Evolutionary conservation across 2,797 vertebrate genomes (phyloP).

Genomic region (Siniperca undulata): DNA sequence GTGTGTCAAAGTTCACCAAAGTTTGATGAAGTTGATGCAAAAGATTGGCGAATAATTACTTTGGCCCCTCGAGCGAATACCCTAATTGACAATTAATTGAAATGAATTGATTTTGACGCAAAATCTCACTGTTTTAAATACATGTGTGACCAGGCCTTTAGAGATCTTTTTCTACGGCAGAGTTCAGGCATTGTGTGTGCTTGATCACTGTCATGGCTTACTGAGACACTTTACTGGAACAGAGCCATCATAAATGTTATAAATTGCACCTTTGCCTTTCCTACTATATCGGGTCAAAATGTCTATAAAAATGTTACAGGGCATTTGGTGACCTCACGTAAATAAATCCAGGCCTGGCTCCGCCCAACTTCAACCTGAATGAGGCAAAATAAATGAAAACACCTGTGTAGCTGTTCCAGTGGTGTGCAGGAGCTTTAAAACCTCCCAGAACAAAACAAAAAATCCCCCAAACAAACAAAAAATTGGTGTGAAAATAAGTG

Average conservation of each 20-base stretch:
- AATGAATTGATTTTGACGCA: neutral
- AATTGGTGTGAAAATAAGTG: neutral
- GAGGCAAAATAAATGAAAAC: conserved; percentile 37
- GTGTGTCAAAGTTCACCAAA: neutral
- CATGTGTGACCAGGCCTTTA: too few species aligned
- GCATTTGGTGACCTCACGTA: conserved; percentile 5
- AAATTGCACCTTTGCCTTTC: neutral
- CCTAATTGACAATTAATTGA: neutral
- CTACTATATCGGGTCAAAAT: neutral
- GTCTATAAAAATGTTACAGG: neutral
- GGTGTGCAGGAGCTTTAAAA: conserved; percentile 5
- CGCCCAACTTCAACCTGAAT: conserved; percentile 8
- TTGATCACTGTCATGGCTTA: neutral
- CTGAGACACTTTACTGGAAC: conserved; percentile 3
- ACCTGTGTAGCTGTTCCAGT: conserved; percentile 13
- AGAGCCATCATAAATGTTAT: neutral
- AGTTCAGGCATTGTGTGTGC: too few species aligned
- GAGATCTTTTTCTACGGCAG: neutral
- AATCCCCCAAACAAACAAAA: conserved; percentile 5
- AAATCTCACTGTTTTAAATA: neutral
- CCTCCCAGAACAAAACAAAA: conserved; percentile 3
- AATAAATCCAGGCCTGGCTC: conserved; percentile 10
- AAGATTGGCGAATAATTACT: neutral
- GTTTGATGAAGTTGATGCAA: neutral
- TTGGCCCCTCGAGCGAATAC: neutral